These are phyloP conservation scores for Percina caprodes DNA, from an alignment of 2,113 vertebrate genomes.

Conservation along the genomic window DNA sequence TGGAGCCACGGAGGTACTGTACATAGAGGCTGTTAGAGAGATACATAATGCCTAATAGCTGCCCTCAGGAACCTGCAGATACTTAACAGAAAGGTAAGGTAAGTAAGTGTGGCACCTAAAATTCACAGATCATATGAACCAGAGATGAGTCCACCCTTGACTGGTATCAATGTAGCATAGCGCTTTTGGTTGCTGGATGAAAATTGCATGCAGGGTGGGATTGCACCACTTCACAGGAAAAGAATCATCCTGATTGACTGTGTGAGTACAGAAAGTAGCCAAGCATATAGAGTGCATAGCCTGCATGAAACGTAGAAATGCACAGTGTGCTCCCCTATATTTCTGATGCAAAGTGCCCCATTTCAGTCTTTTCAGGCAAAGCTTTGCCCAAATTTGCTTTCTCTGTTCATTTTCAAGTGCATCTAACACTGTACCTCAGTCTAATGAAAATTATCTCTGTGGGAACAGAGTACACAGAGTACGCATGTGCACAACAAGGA, in stretches of 20 bases:
- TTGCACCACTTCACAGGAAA: conserved; percentile 7
- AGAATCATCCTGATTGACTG: conserved; percentile 4
- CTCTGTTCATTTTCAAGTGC: conserved; percentile 20
- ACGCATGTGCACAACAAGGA: conserved; percentile 54
- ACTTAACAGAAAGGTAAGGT: conserved; percentile 10
- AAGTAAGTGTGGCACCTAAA: conserved; percentile 38
- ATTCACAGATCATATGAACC: conserved; percentile 44
- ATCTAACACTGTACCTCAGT: conserved; percentile 31
- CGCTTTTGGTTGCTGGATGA: conserved; percentile 32
- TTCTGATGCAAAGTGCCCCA: conserved; percentile 7
- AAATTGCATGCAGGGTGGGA: conserved; percentile 23
- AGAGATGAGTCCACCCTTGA: conserved; percentile 41
- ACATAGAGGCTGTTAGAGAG: conserved; percentile 34
- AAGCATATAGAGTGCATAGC: neutral
- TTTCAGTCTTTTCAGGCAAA: neutral
- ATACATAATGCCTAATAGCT: conserved; percentile 34
- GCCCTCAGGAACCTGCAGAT: conserved; percentile 39
- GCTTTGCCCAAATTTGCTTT: conserved; percentile 2
- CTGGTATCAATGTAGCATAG: conserved; percentile 31
- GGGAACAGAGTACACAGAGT: conserved; percentile 32
- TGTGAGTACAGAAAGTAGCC: conserved; percentile 2
- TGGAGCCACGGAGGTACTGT: conserved; percentile 25
- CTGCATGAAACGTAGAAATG: neutral
- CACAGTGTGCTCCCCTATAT: neutral
- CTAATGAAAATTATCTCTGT: conserved; percentile 53